These are phyloP conservation scores for Ceryle rudis DNA, from an alignment of 2,797 vertebrate species.

Conservation along the genomic window DNA sequence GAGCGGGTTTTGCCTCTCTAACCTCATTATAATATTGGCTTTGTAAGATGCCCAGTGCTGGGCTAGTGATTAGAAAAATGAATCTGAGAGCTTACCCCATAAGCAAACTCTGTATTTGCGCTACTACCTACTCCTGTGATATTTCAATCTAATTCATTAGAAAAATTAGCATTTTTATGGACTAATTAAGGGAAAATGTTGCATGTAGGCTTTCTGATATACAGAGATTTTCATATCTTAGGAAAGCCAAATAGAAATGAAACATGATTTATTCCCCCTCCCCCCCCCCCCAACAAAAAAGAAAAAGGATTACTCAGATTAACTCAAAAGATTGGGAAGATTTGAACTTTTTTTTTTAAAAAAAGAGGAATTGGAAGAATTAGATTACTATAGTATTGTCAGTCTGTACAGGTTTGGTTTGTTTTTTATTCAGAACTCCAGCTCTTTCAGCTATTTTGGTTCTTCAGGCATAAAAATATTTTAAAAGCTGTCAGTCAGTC, in stretches of 20 bases:
- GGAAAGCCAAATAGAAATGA: not conserved
- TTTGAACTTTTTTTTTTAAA: not conserved
- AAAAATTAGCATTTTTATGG: constrained; percentile 71
- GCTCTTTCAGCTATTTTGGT: constrained; percentile 34
- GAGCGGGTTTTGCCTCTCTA: not conserved
- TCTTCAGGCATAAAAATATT: constrained; percentile 48
- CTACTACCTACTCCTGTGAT: constrained; percentile 49
- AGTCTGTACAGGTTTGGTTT: not conserved
- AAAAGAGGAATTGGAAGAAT: not conserved
- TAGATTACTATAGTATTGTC: not conserved
- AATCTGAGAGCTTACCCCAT: not conserved
- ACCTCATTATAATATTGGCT: not conserved
- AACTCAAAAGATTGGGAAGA: not conserved
- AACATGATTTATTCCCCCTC: not conserved
- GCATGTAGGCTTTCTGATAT: not conserved
- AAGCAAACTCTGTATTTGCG: constrained; percentile 22
- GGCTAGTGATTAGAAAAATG: constrained; percentile 26
- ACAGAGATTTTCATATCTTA: not conserved
- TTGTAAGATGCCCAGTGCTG: not conserved
- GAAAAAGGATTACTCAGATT: not conserved
- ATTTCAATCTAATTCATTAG: constrained; percentile 70
- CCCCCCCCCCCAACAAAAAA: fast-evolving
- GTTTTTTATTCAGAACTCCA: not conserved
- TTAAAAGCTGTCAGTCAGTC: constrained; percentile 49
- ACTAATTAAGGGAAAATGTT: constrained; percentile 54